Evolutionary conservation across 1,140 invertebrate genomes (phyloP).

Genomic region (Heliconius congener): DNA sequence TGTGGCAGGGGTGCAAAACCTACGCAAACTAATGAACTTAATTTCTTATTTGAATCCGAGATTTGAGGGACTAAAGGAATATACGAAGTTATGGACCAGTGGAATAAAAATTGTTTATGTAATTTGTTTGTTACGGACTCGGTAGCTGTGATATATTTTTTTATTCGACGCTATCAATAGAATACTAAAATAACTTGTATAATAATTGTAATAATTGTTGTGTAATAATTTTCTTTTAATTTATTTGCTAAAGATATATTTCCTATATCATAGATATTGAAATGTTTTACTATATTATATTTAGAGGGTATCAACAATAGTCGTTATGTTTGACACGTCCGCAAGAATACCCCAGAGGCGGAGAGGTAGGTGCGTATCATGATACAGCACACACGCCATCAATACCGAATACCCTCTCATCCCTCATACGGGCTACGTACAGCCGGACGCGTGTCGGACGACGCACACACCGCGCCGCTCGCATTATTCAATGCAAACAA

Average conservation of each 20-base stretch:
- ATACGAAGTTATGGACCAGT: constrained; percentile 9
- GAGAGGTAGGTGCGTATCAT: constrained; percentile 23
- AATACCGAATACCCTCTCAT: constrained; percentile 54
- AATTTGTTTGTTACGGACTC: not conserved
- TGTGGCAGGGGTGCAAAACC: constrained; percentile 25
- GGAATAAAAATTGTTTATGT: not conserved
- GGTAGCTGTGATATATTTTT: not conserved
- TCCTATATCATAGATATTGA: not conserved
- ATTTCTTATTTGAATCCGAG: constrained; percentile 36
- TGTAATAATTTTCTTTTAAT: too few relatives aligned
- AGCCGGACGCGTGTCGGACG: constrained; percentile 43
- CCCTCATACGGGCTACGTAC: constrained; percentile 35
- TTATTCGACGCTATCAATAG: not conserved
- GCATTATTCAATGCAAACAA: constrained; percentile 73
- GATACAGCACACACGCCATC: constrained; percentile 43
- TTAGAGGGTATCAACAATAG: not conserved
- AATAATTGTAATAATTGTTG: too few relatives aligned
- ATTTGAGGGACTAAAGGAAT: constrained; percentile 24
- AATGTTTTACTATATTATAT: not conserved
- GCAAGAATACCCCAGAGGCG: constrained; percentile 14
- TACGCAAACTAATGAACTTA: constrained; percentile 40
- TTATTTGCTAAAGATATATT: not conserved
- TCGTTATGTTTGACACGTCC: constrained; percentile 29
- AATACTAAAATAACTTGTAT: not conserved
- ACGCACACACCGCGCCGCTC: constrained; percentile 51